Percentiles rank a stretch among this genome's conserved stretches.
phyloP scores from a whole-genome alignment of 2,113 vertebrate species.

The Tapirus terrestris region DNA sequence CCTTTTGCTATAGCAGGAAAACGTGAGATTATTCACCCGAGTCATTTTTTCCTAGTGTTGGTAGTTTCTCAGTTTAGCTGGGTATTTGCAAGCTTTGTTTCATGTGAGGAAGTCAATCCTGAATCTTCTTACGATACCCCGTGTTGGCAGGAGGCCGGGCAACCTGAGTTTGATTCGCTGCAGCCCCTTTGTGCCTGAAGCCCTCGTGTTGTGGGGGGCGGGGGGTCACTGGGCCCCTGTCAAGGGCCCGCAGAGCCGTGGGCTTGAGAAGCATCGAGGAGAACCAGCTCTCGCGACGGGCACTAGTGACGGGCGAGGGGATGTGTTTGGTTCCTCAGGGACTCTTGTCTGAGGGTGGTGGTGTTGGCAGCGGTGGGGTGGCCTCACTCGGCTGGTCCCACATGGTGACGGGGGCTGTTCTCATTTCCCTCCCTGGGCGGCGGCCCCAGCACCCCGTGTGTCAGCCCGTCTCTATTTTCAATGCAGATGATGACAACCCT shows the following conservation, averaged over 20 bases:
- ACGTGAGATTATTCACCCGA: fast-evolving
- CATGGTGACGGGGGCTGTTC: background rate
- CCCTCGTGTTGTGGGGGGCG: background rate
- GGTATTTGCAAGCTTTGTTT: fast-evolving
- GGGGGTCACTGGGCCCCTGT: background rate
- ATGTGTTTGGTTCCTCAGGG: background rate
- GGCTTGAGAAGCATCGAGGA: background rate
- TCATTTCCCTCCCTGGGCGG: fast-evolving
- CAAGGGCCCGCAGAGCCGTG: background rate
- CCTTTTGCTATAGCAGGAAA: fast-evolving
- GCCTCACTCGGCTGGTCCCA: background rate
- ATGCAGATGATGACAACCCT: constrained; percentile 97
- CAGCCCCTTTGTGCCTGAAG: background rate
- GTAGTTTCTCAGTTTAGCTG: fast-evolving
- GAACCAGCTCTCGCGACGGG: background rate
- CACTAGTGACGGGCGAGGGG: background rate
- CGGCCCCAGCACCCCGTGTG: fast-evolving
- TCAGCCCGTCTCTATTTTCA: constrained; percentile 29
- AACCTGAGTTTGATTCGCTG: fast-evolving
- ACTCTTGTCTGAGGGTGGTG: background rate
- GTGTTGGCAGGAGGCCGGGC: background rate
- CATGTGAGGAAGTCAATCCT: fast-evolving
- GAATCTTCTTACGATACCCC: no score
- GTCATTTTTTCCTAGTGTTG: fast-evolving
- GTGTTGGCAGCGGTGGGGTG: background rate